Evolutionary conservation across 2,113 vertebrate species (phyloP).

Genomic region (Herpetotheres cachinnans): DNA sequence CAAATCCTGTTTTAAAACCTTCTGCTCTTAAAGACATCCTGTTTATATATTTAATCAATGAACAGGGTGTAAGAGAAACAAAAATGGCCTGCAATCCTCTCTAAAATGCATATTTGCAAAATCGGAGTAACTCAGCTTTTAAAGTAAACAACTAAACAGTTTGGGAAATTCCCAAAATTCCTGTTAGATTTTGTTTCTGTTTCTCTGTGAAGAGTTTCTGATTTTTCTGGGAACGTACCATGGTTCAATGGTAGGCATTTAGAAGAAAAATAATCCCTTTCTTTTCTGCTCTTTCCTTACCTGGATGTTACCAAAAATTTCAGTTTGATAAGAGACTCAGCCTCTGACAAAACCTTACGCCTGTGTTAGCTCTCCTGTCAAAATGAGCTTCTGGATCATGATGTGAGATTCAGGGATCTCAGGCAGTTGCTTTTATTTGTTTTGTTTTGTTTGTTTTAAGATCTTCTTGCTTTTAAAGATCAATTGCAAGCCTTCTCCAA

Average conservation of each 20-base stretch:
- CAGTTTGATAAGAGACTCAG: neutral
- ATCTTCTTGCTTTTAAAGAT: neutral
- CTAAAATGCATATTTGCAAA: neutral
- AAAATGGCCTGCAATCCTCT: neutral
- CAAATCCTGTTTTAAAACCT: conserved; percentile 76
- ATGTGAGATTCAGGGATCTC: neutral
- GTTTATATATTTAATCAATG: conserved; percentile 67
- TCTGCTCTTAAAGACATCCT: conserved; percentile 75
- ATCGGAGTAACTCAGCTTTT: neutral
- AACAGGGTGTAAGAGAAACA: conserved; percentile 27
- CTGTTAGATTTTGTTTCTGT: conserved; percentile 1
- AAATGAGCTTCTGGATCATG: neutral
- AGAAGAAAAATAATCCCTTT: neutral
- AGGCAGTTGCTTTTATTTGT: neutral
- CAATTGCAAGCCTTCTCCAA: neutral
- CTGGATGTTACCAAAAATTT: neutral
- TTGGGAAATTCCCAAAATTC: conserved; percentile 9
- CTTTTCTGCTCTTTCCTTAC: neutral
- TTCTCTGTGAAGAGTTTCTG: neutral
- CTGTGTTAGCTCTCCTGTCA: neutral
- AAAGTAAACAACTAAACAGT: neutral
- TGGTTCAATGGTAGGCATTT: neutral
- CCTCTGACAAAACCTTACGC: neutral
- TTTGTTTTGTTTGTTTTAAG: neutral
- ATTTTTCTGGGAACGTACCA: neutral